Evolutionary conservation across 1,140 invertebrate genomes (phyloP).

Genomic region (Odontomachus brunneus): DNA sequence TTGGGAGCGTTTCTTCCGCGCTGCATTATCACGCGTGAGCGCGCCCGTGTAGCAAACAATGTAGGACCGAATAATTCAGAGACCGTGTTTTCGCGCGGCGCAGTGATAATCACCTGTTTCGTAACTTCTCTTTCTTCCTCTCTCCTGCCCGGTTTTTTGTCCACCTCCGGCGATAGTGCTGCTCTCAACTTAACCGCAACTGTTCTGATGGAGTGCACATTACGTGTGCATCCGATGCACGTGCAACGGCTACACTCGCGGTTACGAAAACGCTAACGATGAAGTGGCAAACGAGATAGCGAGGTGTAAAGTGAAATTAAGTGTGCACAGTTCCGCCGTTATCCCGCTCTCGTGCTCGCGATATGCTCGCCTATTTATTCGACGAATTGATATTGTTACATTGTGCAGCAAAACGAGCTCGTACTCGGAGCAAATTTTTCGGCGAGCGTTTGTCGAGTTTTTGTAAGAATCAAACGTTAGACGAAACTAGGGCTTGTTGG

Average conservation of each 20-base stretch:
- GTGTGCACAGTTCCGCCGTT: slow-evolving; percentile 31
- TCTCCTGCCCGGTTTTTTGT: slow-evolving; percentile 17
- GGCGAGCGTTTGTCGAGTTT: not conserved
- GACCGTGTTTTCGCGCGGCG: slow-evolving; percentile 44
- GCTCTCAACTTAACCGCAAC: slow-evolving; percentile 40
- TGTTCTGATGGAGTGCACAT: slow-evolving; percentile 48
- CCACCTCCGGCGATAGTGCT: slow-evolving; percentile 1
- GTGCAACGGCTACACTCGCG: slow-evolving; percentile 16
- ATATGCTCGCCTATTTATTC: not conserved
- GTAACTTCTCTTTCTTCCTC: not conserved
- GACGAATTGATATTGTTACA: slow-evolving; percentile 7
- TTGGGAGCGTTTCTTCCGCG: slow-evolving; percentile 10
- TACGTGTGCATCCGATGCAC: slow-evolving; percentile 43
- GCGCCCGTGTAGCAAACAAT: slow-evolving; percentile 8
- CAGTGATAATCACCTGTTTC: slow-evolving; percentile 58
- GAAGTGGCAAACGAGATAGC: slow-evolving; percentile 45
- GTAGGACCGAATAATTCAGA: slow-evolving; percentile 31
- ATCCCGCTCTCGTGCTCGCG: not conserved
- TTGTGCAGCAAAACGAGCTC: not conserved
- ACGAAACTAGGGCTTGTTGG: too few species aligned
- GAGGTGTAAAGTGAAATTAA: slow-evolving; percentile 56
- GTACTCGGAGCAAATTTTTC: not conserved
- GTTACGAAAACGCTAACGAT: slow-evolving; percentile 48
- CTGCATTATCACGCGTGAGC: slow-evolving; percentile 18
- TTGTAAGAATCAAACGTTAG: too few species aligned